A percentile compares a stretch with the other conserved stretches of the same genome.
Conservation (phyloP, 2,888 invertebrate species). For the Spodoptera exigua region DNA sequence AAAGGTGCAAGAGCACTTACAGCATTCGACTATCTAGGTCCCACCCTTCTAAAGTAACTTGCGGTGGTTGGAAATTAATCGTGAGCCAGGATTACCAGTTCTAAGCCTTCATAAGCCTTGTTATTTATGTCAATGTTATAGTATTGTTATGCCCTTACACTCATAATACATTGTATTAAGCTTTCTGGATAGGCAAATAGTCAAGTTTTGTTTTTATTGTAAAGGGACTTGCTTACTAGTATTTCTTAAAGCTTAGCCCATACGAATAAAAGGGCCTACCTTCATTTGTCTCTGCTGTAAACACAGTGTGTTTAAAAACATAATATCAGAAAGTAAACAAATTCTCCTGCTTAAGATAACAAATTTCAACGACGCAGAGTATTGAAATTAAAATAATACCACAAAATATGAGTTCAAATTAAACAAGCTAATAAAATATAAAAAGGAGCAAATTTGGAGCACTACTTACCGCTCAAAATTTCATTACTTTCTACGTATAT, state of each 20-base stretch:
- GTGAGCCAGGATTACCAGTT: conserved; percentile 12
- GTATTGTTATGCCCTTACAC: conserved; percentile 1
- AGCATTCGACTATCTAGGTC: conserved; percentile 18
- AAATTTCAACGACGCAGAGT: neutral
- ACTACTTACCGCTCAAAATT: conserved; percentile 43
- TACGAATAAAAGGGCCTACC: too few relatives aligned
- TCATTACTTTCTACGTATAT: conserved; percentile 51
- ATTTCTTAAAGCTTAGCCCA: too few relatives aligned
- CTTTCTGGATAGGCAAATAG: neutral
- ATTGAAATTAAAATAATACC: neutral
- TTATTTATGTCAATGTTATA: neutral
- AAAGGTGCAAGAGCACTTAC: conserved; percentile 16
- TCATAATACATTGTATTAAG: neutral
- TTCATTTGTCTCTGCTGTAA: neutral
- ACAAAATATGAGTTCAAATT: conserved; percentile 6
- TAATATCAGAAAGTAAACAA: neutral
- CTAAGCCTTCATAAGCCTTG: conserved; percentile 17
- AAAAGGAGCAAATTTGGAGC: conserved; percentile 27
- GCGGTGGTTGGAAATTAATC: conserved; percentile 14
- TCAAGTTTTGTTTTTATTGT: too few relatives aligned
- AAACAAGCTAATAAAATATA: conserved; percentile 9
- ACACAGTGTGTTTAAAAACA: neutral
- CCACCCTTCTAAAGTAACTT: conserved; percentile 18
- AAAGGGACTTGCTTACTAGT: too few relatives aligned
- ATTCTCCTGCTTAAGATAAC: neutral